A percentile compares a stretch with the other conserved stretches of the same genome.
Evolutionary conservation across 2,113 vertebrate genomes (phyloP).

Genomic region (Lepisosteus osseus): DNA sequence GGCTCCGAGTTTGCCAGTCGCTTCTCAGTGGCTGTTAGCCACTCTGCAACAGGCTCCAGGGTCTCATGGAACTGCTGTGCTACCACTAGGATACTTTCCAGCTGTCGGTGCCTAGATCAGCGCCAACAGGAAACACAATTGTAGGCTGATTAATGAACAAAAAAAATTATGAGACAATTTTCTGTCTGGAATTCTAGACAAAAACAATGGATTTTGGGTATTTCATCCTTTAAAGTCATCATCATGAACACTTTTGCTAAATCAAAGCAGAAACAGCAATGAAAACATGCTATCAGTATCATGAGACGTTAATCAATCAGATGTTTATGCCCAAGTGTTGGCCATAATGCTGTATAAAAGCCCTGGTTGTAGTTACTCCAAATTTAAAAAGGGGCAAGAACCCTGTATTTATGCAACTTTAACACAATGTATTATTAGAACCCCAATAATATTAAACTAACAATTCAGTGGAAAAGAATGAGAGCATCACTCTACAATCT

Average conservation of each 20-base stretch:
- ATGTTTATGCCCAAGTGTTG: too few relatives aligned
- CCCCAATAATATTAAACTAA: too few relatives aligned
- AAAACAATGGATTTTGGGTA: neutral
- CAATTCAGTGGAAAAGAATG: too few relatives aligned
- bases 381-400: too few relatives aligned
- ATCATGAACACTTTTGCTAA: neutral
- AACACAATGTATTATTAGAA: too few relatives aligned
- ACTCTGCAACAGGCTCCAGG: constrained; percentile 85
- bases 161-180: neutral
- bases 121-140: constrained; percentile 6
- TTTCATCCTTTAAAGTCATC: neutral
- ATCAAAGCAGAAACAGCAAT: neutral
- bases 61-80: constrained; percentile 92
- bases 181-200: neutral
- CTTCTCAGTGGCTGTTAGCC: constrained; percentile 83
- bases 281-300: too few relatives aligned
- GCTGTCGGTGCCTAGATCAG: constrained; percentile 78
- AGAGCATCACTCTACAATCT: too few relatives aligned
- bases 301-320: too few relatives aligned
- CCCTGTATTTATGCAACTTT: too few relatives aligned
- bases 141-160: neutral
- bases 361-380: neutral
- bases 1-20: constrained; percentile 84
- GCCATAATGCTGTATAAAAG: too few relatives aligned
- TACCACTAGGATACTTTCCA: constrained; percentile 87